A percentile compares a stretch with the other conserved stretches of the same genome.
These are phyloP conservation scores for Danio albolineatus DNA, from an alignment of 2,797 vertebrate species.

Conservation along the genomic window DNA sequence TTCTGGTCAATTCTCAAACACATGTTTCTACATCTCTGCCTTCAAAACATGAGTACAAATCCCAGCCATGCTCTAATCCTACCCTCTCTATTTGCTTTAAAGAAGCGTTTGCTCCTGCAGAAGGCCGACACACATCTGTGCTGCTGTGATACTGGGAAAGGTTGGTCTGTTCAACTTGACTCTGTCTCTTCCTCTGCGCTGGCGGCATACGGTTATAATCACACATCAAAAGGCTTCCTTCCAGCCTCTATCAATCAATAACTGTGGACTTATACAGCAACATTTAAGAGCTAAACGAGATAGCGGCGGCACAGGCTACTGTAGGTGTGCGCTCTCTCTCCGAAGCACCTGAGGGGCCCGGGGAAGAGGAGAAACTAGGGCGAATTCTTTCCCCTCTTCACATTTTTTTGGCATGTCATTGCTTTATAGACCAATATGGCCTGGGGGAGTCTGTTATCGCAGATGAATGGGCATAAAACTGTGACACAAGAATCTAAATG, in stretches of 20 bases:
- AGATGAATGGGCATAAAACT: conserved; percentile 16
- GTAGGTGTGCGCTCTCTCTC: conserved; percentile 46
- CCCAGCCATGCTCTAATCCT: conserved; percentile 17
- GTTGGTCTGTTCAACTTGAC: conserved; percentile 57
- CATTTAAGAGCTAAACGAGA: conserved; percentile 11
- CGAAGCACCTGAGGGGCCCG: conserved; percentile 7
- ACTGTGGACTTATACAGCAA: conserved; percentile 59
- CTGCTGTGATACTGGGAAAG: conserved; percentile 32
- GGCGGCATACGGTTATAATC: conserved; percentile 65
- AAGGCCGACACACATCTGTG: conserved; percentile 56
- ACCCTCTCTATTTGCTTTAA: conserved; percentile 45
- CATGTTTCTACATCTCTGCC: background rate
- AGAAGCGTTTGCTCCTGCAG: conserved; percentile 51
- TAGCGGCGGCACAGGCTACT: conserved; percentile 42
- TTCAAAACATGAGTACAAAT: conserved; percentile 26
- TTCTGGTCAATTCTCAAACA: conserved; percentile 13
- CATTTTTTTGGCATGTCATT: conserved; percentile 36
- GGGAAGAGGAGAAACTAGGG: conserved; percentile 30
- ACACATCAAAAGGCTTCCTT: conserved; percentile 70
- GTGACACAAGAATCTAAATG: background rate
- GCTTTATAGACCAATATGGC: conserved; percentile 43
- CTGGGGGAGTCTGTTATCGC: conserved; percentile 6
- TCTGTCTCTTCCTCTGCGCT: conserved; percentile 44
- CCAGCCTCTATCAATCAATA: conserved; percentile 65
- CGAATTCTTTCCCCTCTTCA: conserved; percentile 35